phyloP scores from a whole-genome alignment of 2,113 vertebrate species.

The Melospiza melodia region DNA sequence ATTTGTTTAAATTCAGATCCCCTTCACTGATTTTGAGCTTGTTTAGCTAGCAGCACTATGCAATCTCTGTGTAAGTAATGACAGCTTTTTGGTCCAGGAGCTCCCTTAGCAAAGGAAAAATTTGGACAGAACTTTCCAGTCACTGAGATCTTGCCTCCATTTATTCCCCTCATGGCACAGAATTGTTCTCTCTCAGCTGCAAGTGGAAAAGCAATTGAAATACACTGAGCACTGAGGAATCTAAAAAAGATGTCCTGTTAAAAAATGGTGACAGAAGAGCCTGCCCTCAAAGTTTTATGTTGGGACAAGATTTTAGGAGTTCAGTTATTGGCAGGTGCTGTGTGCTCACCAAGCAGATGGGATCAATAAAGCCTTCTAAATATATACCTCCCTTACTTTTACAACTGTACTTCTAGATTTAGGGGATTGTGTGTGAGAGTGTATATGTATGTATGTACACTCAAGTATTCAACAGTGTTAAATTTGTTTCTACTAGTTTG shows the following conservation, averaged over 20 bases:
- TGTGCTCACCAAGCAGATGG: neutral
- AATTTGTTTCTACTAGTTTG: neutral
- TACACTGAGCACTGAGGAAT: neutral
- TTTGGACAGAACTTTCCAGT: neutral
- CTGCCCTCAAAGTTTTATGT: neutral
- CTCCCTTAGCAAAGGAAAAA: neutral
- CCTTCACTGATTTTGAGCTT: neutral
- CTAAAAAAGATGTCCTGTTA: neutral
- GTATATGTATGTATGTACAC: neutral
- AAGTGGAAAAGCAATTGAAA: neutral
- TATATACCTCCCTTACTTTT: neutral
- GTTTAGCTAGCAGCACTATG: neutral
- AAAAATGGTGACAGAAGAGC: neutral
- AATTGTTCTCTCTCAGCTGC: neutral
- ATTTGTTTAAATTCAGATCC: neutral
- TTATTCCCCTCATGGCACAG: neutral
- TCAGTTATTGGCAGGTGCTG: neutral
- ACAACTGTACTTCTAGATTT: neutral
- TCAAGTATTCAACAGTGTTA: neutral
- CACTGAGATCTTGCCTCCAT: neutral
- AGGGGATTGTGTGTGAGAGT: neutral
- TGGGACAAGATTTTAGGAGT: neutral
- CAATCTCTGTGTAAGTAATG: neutral
- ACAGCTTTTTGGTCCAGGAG: neutral
- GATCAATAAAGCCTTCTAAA: neutral